Base-by-base conservation (phyloP, 2,797 vertebrate genomes). In the Sardinella longiceps region DNA sequence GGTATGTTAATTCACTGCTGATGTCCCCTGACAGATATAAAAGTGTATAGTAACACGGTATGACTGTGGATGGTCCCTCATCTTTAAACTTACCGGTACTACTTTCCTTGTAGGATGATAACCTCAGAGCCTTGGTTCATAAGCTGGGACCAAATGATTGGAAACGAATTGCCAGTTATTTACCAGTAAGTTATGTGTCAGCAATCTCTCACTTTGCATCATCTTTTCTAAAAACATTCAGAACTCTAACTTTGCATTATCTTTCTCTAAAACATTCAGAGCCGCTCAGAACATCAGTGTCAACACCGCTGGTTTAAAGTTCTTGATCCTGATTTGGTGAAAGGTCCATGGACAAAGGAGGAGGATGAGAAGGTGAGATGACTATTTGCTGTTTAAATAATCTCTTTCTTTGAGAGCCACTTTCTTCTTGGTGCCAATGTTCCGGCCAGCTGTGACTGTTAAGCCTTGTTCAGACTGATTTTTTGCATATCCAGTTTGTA, bases 291-390 rank as follows among this genome's bases (percentile, higher is more conserved):
- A 85, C 97, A 97, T 87, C 98, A 99, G 89, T 99, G 98, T 90
- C 98, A 99, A 89, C 98, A 99, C 88, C 96, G 98, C 0, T 99
- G 98, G 98, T 95, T 96, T 87, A 97, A 98, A 56, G 97, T 99
- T 83, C 86, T 99, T 91, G 98, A 99, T 86, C 98, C 98, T 88
- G 97, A 98, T 80, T 92, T 99, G 66, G 96, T 99, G 2, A 99
- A 99, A 94, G 98, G 98, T 4, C 97, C 98, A 0, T 99, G 98
- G 98, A 99, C 98, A 37, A 99, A 98, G 93, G 98, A 99, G 84
- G 98, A 99, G 89, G 98, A 99, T 88, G 97, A 99, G 87, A 99
- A 97, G 95, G 98, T 99, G 84, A 88, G 85, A 84, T 33, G 51
- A 5, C 15, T 39, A 37, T 39, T 37, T 74, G 20, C 5, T 5